phyloP scores from a whole-genome alignment of 2,797 vertebrate genomes.

The Spinus olivaceus region DNA sequence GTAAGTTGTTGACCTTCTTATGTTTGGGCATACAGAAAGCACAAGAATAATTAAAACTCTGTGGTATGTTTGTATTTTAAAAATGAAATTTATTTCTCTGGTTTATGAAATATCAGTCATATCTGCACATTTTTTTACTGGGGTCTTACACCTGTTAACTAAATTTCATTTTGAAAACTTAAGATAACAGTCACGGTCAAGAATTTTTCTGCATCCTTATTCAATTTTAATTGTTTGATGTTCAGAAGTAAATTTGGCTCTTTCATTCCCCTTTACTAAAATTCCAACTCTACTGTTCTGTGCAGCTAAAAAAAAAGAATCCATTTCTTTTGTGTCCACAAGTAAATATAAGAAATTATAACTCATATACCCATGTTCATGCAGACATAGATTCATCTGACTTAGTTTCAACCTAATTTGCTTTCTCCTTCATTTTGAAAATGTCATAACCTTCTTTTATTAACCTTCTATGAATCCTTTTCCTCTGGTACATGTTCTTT shows the following conservation, averaged over 20 bases:
- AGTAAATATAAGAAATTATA: not conserved
- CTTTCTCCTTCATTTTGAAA: not conserved
- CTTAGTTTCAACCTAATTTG: not conserved
- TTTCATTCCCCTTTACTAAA: not conserved
- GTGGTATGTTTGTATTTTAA: not conserved
- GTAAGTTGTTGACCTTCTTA: not conserved
- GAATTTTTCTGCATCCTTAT: not conserved
- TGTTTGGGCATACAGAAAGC: not conserved
- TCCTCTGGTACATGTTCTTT: not conserved
- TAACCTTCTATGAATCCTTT: not conserved
- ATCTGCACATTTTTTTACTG: not conserved
- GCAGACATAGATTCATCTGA: not conserved
- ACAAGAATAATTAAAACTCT: not conserved
- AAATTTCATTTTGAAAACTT: not conserved
- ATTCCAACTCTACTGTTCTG: not conserved
- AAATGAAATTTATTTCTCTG: not conserved
- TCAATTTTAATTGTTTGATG: not conserved
- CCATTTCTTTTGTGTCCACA: not conserved
- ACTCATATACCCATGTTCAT: not conserved
- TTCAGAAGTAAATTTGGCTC: not conserved
- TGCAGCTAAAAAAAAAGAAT: not conserved
- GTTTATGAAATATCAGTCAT: not conserved
- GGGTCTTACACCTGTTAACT: not conserved
- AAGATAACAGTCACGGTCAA: not conserved
- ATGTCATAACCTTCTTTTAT: constrained; percentile 39